Percentiles rank a stretch among this genome's conserved stretches.
Conservation (phyloP, 1,140 invertebrate genomes). For the Apis dorsata region DNA sequence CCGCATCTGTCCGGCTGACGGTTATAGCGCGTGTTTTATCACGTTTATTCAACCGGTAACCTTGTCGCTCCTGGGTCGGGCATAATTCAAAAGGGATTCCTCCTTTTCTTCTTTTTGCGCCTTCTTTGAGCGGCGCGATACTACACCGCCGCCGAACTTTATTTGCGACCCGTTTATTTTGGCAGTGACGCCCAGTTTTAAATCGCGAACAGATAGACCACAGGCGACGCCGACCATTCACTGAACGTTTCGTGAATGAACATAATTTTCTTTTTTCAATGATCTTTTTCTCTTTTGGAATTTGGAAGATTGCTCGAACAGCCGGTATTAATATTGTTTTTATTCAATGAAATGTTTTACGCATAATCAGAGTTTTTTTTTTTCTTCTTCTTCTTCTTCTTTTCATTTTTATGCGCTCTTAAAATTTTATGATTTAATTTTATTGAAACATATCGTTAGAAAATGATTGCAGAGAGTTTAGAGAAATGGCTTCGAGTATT, state of each 20-base stretch:
- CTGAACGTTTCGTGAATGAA: not conserved
- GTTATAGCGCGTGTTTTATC: slow-evolving; percentile 42
- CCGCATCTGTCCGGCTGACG: slow-evolving; percentile 3
- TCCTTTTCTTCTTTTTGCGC: not conserved
- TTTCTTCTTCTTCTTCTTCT: not conserved
- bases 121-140: not conserved
- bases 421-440: not conserved
- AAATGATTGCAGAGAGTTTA: not conserved
- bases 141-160: not conserved
- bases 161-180: slow-evolving; percentile 38
- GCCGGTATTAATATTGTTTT: not conserved
- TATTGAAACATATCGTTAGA: not conserved
- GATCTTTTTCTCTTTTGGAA: not conserved
- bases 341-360: not conserved
- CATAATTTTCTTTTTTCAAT: not conserved
- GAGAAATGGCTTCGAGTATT: too few relatives aligned
- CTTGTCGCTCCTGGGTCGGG: not conserved
- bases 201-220: not conserved
- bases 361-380: not conserved
- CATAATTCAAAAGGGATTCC: not conserved
- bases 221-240: not conserved
- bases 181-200: slow-evolving; percentile 2
- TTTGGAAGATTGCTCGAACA: not conserved
- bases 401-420: not conserved
- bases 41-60: slow-evolving; percentile 3